These are phyloP conservation scores for Pituophis catenifer DNA, from an alignment of 2,113 vertebrate genomes.

Conservation along the genomic window DNA sequence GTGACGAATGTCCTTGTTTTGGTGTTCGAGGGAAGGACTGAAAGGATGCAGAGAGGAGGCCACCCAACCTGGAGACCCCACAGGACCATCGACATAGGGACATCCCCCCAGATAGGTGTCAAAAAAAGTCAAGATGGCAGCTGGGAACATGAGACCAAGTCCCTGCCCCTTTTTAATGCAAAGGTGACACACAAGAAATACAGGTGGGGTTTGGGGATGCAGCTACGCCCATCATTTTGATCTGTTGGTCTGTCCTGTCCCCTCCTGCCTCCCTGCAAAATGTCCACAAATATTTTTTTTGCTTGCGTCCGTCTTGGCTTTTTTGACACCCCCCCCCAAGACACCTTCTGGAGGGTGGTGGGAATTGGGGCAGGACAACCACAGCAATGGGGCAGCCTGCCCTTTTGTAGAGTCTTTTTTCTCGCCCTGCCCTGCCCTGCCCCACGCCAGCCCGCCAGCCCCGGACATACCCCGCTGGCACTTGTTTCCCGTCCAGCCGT, in stretches of 20 bases:
- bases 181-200: not conserved
- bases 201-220: not conserved
- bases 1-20: not conserved
- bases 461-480: constrained; percentile 62
- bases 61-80: not conserved
- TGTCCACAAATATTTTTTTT: not conserved
- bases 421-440: not conserved
- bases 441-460: constrained; percentile 44
- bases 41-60: not conserved
- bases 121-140: not conserved
- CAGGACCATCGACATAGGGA: not conserved
- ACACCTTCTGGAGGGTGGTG: not conserved
- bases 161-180: not conserved
- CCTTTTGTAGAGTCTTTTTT: not conserved
- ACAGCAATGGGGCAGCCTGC: too few relatives aligned
- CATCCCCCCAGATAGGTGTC: not conserved
- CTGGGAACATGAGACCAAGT: not conserved
- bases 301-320: not conserved
- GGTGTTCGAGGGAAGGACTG: not conserved
- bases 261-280: not conserved
- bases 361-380: not conserved
- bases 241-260: not conserved
- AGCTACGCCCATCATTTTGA: not conserved
- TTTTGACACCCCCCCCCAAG: not conserved
- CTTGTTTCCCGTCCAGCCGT: constrained; percentile 73